These are phyloP conservation scores for Omphaloscelis lunosa DNA, from an alignment of 2,888 invertebrate genomes.

Conservation along the genomic window DNA sequence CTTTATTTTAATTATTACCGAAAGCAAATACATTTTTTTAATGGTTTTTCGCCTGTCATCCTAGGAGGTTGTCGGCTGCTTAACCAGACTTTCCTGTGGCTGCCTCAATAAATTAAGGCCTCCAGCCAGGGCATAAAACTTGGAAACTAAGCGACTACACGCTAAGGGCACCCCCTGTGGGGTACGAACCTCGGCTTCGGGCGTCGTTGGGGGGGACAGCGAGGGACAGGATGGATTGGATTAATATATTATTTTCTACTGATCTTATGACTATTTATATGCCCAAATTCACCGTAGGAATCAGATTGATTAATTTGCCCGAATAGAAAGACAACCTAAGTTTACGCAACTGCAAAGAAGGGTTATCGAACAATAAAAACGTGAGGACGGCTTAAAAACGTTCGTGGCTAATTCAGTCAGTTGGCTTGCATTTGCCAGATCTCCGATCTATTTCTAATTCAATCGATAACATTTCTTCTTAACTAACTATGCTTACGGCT, in stretches of 20 bases:
- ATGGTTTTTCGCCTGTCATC: neutral
- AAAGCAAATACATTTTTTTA: neutral
- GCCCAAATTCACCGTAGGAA: neutral
- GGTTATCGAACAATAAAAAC: neutral
- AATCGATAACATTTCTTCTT: constrained; percentile 35
- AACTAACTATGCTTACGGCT: constrained; percentile 19
- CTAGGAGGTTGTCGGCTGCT: too few species aligned
- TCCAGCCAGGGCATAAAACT: too few species aligned
- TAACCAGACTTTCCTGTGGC: too few species aligned
- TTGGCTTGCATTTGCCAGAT: constrained; percentile 40
- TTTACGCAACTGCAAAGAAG: neutral
- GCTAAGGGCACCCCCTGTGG: too few species aligned
- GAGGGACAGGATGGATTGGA: too few species aligned
- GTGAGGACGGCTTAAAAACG: neutral
- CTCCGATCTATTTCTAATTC: constrained; percentile 55
- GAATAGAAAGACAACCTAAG: neutral
- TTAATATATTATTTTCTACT: neutral
- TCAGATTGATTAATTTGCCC: neutral
- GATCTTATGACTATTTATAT: neutral
- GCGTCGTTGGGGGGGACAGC: too few species aligned
- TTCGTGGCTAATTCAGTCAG: constrained; percentile 19
- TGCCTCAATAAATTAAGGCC: too few species aligned
- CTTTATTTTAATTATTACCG: constrained; percentile 16
- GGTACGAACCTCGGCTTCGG: too few species aligned
- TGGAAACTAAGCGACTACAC: too few species aligned